Conservation (phyloP, 2,888 invertebrate genomes). For the Cephus runcator region DNA sequence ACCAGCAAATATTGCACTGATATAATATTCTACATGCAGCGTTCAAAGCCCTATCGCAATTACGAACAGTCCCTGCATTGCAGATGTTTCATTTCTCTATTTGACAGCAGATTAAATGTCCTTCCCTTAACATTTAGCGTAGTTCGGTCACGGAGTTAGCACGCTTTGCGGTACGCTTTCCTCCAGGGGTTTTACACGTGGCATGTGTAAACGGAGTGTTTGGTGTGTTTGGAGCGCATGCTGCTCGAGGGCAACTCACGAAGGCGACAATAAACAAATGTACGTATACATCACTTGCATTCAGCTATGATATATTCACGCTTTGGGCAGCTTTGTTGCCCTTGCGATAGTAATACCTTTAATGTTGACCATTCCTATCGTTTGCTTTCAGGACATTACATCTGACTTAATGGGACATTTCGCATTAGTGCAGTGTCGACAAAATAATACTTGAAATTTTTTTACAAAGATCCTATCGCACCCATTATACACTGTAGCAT, state of each 20-base stretch:
- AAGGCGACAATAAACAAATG: constrained; percentile 55
- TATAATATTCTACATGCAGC: background rate
- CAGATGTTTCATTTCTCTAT: background rate
- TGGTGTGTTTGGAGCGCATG: constrained; percentile 31
- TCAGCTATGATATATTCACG: constrained; percentile 37
- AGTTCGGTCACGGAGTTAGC: background rate
- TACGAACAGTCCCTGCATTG: background rate
- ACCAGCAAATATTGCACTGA: background rate
- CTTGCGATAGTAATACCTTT: constrained; percentile 16
- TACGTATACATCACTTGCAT: constrained; percentile 50
- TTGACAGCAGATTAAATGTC: background rate
- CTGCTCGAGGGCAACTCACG: constrained; percentile 42
- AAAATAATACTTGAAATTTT: background rate
- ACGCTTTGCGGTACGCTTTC: background rate
- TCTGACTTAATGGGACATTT: background rate
- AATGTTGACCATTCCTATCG: background rate
- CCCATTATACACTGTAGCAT: background rate
- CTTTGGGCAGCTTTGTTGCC: constrained; percentile 39
- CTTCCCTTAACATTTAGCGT: background rate
- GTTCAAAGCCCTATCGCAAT: background rate
- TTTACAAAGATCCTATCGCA: background rate
- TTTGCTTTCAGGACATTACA: background rate
- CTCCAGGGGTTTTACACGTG: background rate
- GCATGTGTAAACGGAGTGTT: constrained; percentile 5
- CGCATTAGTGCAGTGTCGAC: background rate